Conservation (phyloP, 2,113 vertebrate genomes). For the Leiothrix lutea region DNA sequence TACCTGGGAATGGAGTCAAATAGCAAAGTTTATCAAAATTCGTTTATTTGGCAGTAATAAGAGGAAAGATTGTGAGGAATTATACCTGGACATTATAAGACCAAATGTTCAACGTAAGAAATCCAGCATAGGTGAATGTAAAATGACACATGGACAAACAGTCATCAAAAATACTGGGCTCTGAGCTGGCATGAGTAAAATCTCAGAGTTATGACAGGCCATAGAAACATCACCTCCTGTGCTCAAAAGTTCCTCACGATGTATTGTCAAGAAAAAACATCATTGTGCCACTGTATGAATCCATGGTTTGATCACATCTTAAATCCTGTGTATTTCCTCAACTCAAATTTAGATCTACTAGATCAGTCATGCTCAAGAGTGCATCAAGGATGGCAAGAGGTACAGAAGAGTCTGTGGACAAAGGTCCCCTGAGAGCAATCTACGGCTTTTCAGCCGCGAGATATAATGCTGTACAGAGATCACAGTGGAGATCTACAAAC, state of each 20-base stretch:
- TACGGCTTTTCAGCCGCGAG: background rate
- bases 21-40: background rate
- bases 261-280: background rate
- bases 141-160: background rate
- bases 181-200: background rate
- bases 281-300: background rate
- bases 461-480: background rate
- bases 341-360: background rate
- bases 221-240: background rate
- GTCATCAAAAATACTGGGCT: background rate
- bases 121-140: background rate
- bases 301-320: background rate
- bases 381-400: background rate
- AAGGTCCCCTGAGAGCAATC: background rate
- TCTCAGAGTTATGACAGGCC: background rate
- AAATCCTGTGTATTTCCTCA: background rate
- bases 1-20: background rate
- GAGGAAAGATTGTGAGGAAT: background rate
- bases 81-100: background rate
- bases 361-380: background rate
- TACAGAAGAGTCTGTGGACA: fast-evolving
- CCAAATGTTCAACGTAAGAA: background rate
- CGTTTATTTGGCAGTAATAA: background rate
- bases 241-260: background rate
- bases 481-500: background rate